Evolutionary conservation across 1,140 invertebrate genomes (phyloP), one percentile per base, ranked within the genome.

Genomic region (Prorops nasuta): DNA sequence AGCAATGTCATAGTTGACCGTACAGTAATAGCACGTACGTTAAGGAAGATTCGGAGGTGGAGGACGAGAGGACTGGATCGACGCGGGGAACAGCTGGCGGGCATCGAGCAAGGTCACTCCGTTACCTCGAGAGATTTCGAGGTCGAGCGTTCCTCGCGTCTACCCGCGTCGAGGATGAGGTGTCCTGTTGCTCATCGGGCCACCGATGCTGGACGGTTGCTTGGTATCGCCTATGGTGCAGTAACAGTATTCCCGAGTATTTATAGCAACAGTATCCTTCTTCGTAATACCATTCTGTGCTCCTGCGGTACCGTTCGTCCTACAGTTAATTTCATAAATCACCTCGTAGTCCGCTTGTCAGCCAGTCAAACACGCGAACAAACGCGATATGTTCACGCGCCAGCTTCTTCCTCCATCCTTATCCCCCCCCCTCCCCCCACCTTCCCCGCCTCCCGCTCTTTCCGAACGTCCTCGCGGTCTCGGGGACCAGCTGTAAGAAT

Each of bases 51-150:
- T n/a, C n/a, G n/a, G n/a, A n/a, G 24, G 24, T 4, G 10, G 24
- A 28, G 24, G 10, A 10, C 24, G 24, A 28, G 24, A 28, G 24
- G 10, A n/a, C n/a, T n/a, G n/a, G n/a, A n/a, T n/a, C n/a, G n/a
- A n/a, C n/a, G n/a, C n/a, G n/a, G n/a, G 12, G 24, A 56, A 44
- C 59, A 61, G 49, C 50, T 52, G 58, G 51, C 49, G 14, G 34
- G 14, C 3, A 35, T 3, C 3, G 34, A 45, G 54, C 59, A 62
- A 62, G 59, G 59, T 62, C 59, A 54, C 51, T 57, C 58, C 59
- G 59, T 62, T 62, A 62, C 58, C 59, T 57, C 54, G 54, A 49
- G 32, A 45, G 58, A 62, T 62, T 62, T 62, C 54, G 59, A 62
- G 59, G 59, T 57, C 59, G 58, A 16, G 34, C 57, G 38, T 50